A percentile compares a stretch with the other conserved stretches of the same genome.
Conservation (phyloP, 2,113 vertebrate species). For the Hystrix cristata region DNA sequence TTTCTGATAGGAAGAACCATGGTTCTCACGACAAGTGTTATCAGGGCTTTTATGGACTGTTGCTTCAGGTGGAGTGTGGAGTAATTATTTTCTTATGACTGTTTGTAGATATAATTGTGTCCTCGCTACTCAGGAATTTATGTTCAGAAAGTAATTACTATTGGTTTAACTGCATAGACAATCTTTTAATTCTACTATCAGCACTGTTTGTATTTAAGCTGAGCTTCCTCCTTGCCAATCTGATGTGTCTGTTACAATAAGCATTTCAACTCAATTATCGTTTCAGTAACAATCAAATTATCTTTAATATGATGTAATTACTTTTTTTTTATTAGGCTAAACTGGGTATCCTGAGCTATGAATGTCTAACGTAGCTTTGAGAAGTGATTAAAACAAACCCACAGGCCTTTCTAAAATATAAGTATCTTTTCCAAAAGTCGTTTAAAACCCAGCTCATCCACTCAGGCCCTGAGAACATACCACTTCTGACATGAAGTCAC, state of each 20-base stretch:
- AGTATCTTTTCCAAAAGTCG: neutral
- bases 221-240: constrained; percentile 74
- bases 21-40: neutral
- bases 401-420: constrained; percentile 7
- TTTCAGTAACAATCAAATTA: constrained; percentile 84
- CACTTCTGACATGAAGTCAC: neutral
- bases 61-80: constrained; percentile 40
- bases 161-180: constrained; percentile 70
- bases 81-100: constrained; percentile 71
- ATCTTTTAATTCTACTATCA: constrained; percentile 77
- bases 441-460: neutral
- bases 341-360: constrained; percentile 59
- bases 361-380: constrained; percentile 57
- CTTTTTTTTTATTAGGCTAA: constrained; percentile 79
- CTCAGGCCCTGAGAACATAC: neutral
- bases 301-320: constrained; percentile 85
- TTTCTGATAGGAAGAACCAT: neutral
- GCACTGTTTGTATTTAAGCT: constrained; percentile 68
- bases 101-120: constrained; percentile 76
- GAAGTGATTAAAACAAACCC: constrained; percentile 78
- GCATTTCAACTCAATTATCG: constrained; percentile 81
- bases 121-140: constrained; percentile 59
- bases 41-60: neutral
- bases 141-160: constrained; percentile 72
- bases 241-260: constrained; percentile 80